Evolutionary conservation across 2,888 invertebrate genomes (phyloP), one percentile per base, ranked within the genome.

Genomic region (Ichneumon xanthorius): DNA sequence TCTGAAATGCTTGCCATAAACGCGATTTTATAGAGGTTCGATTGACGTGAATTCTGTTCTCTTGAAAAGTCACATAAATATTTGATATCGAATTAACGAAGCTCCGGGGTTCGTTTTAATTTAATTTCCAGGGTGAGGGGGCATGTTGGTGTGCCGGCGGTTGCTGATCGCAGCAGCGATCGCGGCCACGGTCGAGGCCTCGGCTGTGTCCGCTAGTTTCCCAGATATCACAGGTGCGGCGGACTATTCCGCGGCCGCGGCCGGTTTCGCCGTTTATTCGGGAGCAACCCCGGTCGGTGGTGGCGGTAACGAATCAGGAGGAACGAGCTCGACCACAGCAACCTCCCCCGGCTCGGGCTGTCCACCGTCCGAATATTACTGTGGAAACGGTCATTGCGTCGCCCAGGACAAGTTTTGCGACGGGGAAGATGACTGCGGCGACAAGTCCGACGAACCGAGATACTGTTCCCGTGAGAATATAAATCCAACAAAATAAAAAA

Each of bases 351-450:
- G 63, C 1, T 63, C 76, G 16, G 86, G 88, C 76, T 93, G 92
- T 89, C 91, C 96, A 73, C 95, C 95, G 91, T 95, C 94, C 71
- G 95, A 95, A 91, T 94, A 93, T 90, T 93, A 91, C 86, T 94
- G 94, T 87, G 89, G 91, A 76, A 94, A 94, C 85, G 95, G 95
- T 7, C 94, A 93, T 86, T 97, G 97, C 94, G 95, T 97, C 90
- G 96, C 96, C 4, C 94, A 96, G 92, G 96, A 96, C 94, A 96
- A 96, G 93, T 97, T 95, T 93, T 97, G 97, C 94, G 97, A 97
- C 91, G 97, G 97, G 22, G 95, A 96, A 86, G 96, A 96, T 90
- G 97, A 97, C 93, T 97, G 97, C 92, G 95, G 96, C 37, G 97
- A 97, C 94, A 96, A 96, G 91, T 96, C 96, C 87, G 97, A 97